Percentiles rank a stretch among this genome's conserved stretches.
Conservation (phyloP, 2,888 invertebrate genomes). For the Sarcophaga rosellei region DNA sequence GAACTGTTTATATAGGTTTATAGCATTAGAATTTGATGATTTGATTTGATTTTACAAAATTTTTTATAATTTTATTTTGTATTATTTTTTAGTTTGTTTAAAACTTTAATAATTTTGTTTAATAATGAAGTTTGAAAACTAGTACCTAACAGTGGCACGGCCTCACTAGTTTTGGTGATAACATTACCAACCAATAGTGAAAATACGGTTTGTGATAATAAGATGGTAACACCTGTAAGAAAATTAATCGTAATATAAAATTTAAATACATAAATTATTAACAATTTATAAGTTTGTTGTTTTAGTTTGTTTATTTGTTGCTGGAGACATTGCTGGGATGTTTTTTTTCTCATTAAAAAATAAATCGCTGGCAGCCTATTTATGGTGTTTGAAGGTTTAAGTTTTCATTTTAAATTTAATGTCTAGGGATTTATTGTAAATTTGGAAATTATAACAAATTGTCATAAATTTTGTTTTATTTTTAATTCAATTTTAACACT, state of each 20-base stretch:
- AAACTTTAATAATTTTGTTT: conserved; percentile 37
- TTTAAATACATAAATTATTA: background rate
- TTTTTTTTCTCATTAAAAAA: too few relatives aligned
- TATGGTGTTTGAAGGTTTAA: background rate
- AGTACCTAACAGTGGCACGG: conserved; percentile 98
- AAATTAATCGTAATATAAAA: conserved; percentile 68
- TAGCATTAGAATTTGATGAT: conserved; percentile 15
- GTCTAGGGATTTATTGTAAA: background rate
- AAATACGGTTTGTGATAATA: conserved; percentile 99
- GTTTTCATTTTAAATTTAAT: conserved; percentile 2
- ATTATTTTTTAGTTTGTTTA: conserved; percentile 42
- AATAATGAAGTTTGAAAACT: conserved; percentile 47
- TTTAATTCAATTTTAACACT: too few relatives aligned
- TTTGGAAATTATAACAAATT: too few relatives aligned
- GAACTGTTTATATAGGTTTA: conserved; percentile 30
- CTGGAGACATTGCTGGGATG: conserved; percentile 57
- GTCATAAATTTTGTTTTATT: too few relatives aligned
- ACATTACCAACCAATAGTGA: conserved; percentile 99
- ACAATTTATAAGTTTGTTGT: background rate
- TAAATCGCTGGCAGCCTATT: background rate
- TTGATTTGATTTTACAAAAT: too few relatives aligned
- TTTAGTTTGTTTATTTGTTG: conserved; percentile 36
- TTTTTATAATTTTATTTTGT: background rate
- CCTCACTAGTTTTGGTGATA: conserved; percentile 99
- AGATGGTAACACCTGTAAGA: conserved; percentile 98